Base-by-base conservation (phyloP, 2,888 invertebrate genomes). In the Caenorhabditis macrosperma region DNA sequence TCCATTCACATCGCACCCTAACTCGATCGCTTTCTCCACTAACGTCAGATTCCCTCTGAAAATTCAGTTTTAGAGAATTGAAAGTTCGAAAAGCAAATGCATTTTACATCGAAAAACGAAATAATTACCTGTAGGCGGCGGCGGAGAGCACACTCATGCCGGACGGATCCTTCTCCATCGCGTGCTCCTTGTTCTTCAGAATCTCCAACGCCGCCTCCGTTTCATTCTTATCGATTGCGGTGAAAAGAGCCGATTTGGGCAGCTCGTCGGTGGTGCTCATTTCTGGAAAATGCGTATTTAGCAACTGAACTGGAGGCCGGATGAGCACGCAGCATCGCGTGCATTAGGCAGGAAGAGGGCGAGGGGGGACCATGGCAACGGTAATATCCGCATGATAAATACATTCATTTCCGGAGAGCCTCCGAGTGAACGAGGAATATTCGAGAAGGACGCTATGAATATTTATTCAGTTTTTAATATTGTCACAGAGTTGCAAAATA, bases 1-100 rank as follows among this genome's bases (percentile, higher is more conserved):
- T 30, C 94, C 94, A 91, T 97, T 96, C 0, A 96, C 95, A 92
- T 97, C 95, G 20, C 96, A 97, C 6, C 97, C 98, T 17, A 78
- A 54, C 24, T 83, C 68, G n/a, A 85, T 41, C n/a, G 68, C 63
- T 61, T 59, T 61, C 20, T 74, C 57, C 2, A 54, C 77, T 1
- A 82, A 7, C 10, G 41, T 54, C 24, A 80, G 26, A 24, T 80
- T 80, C 75, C 82, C 82, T 64, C 80, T 77, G 74, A 20, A 33
- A 57, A 30, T 4, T 20, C 30, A 28, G n/a, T n/a, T n/a, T n/a
- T n/a, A n/a, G 55, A 55, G 20, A n/a, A 33, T 33, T 38, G 6
- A 41, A 41, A 26, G 59, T n/a, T 33, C 33, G 5, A 9, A 33
- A 33, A 9, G 33, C 33, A 7, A 7, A 33, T 33, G 6, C 33